Percentiles rank a stretch among this genome's conserved stretches.
Conservation (phyloP, 2,797 vertebrate genomes). For the Psittacula echo region DNA sequence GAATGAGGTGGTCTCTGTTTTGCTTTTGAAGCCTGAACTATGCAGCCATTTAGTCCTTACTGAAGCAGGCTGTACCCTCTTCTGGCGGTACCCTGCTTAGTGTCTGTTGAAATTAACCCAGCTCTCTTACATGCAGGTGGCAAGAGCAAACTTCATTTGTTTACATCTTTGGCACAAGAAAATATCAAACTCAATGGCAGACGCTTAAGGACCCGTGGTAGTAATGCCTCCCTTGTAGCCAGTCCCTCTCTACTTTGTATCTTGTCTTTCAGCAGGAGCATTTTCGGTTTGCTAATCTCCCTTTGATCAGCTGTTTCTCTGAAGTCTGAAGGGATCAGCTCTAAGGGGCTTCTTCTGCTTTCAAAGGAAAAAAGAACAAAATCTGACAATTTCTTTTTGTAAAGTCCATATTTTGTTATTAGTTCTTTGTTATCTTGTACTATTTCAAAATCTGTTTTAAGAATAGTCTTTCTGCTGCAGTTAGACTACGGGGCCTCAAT, state of each 20-base stretch:
- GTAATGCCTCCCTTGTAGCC: neutral
- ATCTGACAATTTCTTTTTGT: neutral
- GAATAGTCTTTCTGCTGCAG: neutral
- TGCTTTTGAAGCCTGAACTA: neutral
- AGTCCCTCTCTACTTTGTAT: neutral
- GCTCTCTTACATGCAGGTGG: neutral
- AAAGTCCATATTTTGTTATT: neutral
- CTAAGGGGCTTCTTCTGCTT: conserved; percentile 7
- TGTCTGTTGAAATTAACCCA: neutral
- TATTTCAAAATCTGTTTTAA: neutral
- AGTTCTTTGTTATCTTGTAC: neutral
- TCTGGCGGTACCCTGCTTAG: neutral
- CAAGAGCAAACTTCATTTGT: neutral
- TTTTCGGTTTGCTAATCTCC: neutral
- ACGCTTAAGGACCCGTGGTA: neutral
- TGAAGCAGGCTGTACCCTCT: neutral
- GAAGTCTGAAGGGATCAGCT: conserved; percentile 27
- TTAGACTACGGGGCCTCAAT: neutral
- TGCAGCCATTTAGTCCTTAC: neutral
- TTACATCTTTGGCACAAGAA: neutral
- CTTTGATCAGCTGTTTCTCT: conserved; percentile 36
- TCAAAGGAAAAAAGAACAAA: conserved; percentile 34
- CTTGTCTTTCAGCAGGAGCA: neutral
- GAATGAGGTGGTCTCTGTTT: neutral
- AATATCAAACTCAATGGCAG: neutral